Conservation (phyloP, 2,113 vertebrate genomes). For the Podocnemis expansa region DNA sequence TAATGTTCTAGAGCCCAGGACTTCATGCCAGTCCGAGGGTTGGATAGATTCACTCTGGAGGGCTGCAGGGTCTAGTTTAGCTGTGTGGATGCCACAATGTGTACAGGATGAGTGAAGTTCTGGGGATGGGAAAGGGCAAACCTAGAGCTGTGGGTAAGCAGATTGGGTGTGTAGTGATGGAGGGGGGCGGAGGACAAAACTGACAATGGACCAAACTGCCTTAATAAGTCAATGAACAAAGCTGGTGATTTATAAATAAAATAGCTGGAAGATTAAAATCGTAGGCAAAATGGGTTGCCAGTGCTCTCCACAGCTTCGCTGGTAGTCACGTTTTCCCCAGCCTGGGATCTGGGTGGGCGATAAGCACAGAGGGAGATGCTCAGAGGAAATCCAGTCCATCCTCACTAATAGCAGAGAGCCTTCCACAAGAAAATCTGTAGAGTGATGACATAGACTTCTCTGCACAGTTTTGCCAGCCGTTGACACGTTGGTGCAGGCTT, state of each 20-base stretch:
- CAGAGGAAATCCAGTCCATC: too few species aligned
- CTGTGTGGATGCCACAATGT: rapidly evolving
- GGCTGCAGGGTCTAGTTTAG: rapidly evolving
- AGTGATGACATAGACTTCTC: too few species aligned
- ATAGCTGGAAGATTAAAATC: not conserved
- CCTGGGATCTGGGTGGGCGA: too few species aligned
- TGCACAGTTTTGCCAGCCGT: too few species aligned
- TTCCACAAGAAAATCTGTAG: too few species aligned
- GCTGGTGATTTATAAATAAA: not conserved
- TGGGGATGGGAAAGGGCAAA: rapidly evolving
- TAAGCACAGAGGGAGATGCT: too few species aligned
- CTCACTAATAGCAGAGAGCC: too few species aligned
- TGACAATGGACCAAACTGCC: not conserved
- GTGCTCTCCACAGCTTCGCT: not conserved
- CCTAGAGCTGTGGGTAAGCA: not conserved
- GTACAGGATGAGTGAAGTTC: not conserved
- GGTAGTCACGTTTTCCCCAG: not conserved
- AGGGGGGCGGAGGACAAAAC: not conserved
- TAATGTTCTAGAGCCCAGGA: not conserved
- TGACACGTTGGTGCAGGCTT: too few species aligned
- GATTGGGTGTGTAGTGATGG: not conserved
- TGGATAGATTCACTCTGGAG: not conserved
- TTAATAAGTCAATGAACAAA: not conserved
- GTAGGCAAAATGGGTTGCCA: slow-evolving; percentile 20
- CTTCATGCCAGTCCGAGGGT: not conserved